phyloP scores from a whole-genome alignment of 1,140 invertebrate species.

The Arion vulgaris region DNA sequence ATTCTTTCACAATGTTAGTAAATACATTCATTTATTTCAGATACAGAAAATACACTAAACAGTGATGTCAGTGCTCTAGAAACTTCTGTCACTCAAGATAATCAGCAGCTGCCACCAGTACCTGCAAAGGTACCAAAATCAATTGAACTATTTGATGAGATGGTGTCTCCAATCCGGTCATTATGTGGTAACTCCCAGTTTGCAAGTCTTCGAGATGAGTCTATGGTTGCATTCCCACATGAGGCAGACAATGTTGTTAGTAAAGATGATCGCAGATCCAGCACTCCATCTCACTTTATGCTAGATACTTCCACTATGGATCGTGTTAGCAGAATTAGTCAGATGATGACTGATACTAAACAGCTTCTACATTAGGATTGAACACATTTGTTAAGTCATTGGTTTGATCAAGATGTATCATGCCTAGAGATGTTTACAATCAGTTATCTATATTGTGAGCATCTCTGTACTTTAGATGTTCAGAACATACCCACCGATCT shows the following conservation, averaged over 20 bases:
- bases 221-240: not conserved
- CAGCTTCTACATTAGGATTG: slow-evolving; percentile 17
- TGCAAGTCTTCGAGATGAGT: not conserved
- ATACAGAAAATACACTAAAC: not conserved
- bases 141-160: not conserved
- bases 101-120: not conserved
- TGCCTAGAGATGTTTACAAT: no score
- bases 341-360: slow-evolving; percentile 29
- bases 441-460: no score
- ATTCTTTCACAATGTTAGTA: no score
- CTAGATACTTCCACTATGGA: slow-evolving; percentile 9
- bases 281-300: not conserved
- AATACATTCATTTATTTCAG: not conserved
- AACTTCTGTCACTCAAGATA: not conserved
- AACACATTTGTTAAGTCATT: no score
- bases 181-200: not conserved
- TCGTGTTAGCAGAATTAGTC: slow-evolving; percentile 10
- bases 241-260: not conserved
- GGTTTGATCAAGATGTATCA: no score
- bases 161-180: slow-evolving; percentile 1
- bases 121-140: not conserved
- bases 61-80: not conserved
- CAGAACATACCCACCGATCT: no score
- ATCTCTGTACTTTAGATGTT: no score
- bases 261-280: not conserved